phyloP scores from a whole-genome alignment of 2,888 invertebrate species.

The Macrosoma leucophasiata region DNA sequence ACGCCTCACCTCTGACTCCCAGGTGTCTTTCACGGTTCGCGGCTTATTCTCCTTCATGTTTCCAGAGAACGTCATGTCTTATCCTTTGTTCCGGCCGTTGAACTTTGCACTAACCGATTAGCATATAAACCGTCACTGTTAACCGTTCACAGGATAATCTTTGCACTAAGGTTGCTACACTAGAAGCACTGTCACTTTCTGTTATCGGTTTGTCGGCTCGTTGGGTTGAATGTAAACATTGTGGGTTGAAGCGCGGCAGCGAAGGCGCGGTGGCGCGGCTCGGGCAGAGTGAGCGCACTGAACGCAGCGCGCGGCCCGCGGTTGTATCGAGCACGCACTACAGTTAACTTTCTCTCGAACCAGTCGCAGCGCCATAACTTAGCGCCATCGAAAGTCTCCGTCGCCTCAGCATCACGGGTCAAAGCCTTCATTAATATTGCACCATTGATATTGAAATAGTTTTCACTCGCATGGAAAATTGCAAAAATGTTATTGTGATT shows the following conservation, averaged over 20 bases:
- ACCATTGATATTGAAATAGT: constrained; percentile 16
- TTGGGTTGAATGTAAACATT: constrained; percentile 45
- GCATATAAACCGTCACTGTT: constrained; percentile 5
- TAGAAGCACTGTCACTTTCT: constrained; percentile 61
- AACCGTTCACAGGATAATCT: constrained; percentile 17
- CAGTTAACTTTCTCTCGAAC: constrained; percentile 74
- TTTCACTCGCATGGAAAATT: too few relatives aligned
- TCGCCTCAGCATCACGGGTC: constrained; percentile 56
- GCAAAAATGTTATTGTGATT: too few relatives aligned
- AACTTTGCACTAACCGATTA: constrained; percentile 43
- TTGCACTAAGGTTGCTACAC: constrained; percentile 32
- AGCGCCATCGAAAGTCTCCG: constrained; percentile 67
- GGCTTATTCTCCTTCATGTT: constrained; percentile 68
- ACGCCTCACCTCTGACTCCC: constrained; percentile 67
- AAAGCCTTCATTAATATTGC: constrained; percentile 46
- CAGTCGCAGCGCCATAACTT: constrained; percentile 52
- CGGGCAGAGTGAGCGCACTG: constrained; percentile 35
- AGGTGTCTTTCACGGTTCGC: constrained; percentile 58
- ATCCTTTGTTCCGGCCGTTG: constrained; percentile 46
- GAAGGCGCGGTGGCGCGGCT: constrained; percentile 37
- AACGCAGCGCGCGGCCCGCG: constrained; percentile 29
- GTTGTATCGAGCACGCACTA: constrained; percentile 68
- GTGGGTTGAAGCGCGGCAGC: constrained; percentile 29
- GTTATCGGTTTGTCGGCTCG: constrained; percentile 47
- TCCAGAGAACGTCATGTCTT: constrained; percentile 62